phyloP scores from a whole-genome alignment of 53 echinoderm and acorn worm genomes.

The Antedon mediterranea region DNA sequence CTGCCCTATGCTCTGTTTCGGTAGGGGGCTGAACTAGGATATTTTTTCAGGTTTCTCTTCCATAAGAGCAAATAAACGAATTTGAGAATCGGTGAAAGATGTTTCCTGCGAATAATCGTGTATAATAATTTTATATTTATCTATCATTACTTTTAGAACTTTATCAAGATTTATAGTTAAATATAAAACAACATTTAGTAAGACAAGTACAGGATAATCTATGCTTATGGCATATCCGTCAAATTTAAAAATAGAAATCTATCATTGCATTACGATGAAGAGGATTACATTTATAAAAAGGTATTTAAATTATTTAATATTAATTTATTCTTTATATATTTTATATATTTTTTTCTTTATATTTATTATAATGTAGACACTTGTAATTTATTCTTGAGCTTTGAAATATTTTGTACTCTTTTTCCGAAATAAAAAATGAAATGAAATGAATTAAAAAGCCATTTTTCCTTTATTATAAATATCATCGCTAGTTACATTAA shows the following conservation, averaged over 20 bases:
- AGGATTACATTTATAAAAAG: too few species aligned
- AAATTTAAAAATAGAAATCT: not conserved
- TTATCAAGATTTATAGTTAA: not conserved
- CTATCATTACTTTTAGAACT: not conserved
- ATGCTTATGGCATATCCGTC: not conserved
- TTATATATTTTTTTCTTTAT: too few species aligned
- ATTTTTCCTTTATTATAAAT: too few species aligned
- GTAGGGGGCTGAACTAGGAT: not conserved
- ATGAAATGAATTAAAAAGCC: too few species aligned
- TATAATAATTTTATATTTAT: not conserved
- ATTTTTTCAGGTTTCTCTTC: not conserved
- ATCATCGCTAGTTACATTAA: too few species aligned
- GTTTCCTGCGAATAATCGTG: not conserved
- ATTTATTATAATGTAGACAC: too few species aligned
- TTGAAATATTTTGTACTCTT: too few species aligned
- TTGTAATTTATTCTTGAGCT: too few species aligned
- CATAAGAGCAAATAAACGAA: not conserved
- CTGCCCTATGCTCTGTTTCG: not conserved
- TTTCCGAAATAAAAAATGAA: too few species aligned
- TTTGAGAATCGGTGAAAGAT: not conserved
- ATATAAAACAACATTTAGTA: not conserved
- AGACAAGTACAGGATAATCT: not conserved
- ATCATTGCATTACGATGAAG: too few species aligned
- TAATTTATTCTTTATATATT: too few species aligned
- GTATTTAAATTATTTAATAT: too few species aligned